Evolutionary conservation across 1,140 invertebrate species (phyloP), one percentile per base, ranked within the genome.

Genomic region (Platyura marginata): DNA sequence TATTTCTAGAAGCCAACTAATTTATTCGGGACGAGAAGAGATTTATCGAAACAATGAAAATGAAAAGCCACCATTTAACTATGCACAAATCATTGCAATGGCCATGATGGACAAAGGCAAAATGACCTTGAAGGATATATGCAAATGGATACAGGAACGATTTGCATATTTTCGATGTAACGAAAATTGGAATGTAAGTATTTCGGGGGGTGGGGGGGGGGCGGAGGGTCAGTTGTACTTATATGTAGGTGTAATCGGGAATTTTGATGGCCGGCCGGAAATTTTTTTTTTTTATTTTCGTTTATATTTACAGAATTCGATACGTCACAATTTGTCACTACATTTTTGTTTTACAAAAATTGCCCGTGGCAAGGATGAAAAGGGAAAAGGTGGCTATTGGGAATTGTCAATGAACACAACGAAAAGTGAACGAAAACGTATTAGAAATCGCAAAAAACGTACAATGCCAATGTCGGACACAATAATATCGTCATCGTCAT

Each of bases 11-110:
- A 55, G 55, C 39, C 45, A 52, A 15, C 44, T 29, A 15, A 53
- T 54, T 38, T 61, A 61, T 41, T 43, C 58, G 40, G 49, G 55
- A 33, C 43, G 47, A 0, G 51, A 53, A 3, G 39, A 22, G 2
- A 50, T 54, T 21, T 61, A 59, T 46, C 51, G 50, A 47, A 54
- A 48, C 0, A 50, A 59, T 40, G 38, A 50, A 13, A 49, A 44
- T 2, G 51, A 55, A 15, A 61, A 61, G 20, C 58, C 58, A 0
- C 57, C 57, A 0, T 61, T 61, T 29, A 61, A 61, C 36, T 61
- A 61, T 41, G 60, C 58, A 0, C 54, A 61, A 33, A 60, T 61
- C 2, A 61, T 61, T 39, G 58, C 53, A 6, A 61, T 61, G 58
- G 58, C 55, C 9, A 57, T 61, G 51, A 39, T 60, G 3, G 53